Percentiles rank a stretch among this genome's conserved stretches.
These are phyloP conservation scores for Nothobranchius furzeri DNA, from an alignment of 2,113 vertebrate species.

Conservation along the genomic window DNA sequence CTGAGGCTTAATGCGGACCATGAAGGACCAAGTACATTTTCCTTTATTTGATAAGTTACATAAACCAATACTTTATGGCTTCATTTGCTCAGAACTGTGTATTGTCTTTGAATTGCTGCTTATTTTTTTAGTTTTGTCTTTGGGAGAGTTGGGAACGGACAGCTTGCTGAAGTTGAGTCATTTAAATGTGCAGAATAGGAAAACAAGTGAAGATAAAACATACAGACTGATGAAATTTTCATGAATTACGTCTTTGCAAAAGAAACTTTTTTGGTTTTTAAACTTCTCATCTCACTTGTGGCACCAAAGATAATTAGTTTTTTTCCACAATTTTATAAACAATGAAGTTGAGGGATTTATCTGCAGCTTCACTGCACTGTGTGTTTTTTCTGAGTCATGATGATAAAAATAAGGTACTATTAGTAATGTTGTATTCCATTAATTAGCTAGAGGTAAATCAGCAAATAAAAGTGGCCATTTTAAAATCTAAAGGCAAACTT, in stretches of 20 bases:
- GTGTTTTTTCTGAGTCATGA: neutral
- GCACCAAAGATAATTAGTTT: neutral
- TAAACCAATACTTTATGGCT: neutral
- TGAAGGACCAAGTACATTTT: conserved; percentile 2
- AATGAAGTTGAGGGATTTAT: neutral
- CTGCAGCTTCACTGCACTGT: conserved; percentile 21
- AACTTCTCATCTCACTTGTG: neutral
- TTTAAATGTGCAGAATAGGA: neutral
- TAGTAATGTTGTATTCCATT: neutral
- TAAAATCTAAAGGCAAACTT: neutral
- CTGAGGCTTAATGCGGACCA: conserved; percentile 33
- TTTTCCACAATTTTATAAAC: neutral
- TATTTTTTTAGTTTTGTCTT: neutral
- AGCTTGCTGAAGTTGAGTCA: too few species aligned
- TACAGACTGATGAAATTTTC: neutral
- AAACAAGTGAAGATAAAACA: too few species aligned
- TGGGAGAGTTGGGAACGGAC: too few species aligned
- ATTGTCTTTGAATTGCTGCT: conserved; percentile 3
- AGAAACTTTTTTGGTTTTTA: neutral
- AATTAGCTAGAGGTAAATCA: neutral
- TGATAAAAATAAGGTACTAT: conserved; percentile 16
- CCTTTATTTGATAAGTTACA: neutral
- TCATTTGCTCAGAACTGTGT: conserved; percentile 11
- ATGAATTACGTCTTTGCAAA: too few species aligned
- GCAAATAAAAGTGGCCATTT: neutral